Evolutionary conservation across 1,140 invertebrate species (phyloP).

Genomic region (Drosophila erecta): DNA sequence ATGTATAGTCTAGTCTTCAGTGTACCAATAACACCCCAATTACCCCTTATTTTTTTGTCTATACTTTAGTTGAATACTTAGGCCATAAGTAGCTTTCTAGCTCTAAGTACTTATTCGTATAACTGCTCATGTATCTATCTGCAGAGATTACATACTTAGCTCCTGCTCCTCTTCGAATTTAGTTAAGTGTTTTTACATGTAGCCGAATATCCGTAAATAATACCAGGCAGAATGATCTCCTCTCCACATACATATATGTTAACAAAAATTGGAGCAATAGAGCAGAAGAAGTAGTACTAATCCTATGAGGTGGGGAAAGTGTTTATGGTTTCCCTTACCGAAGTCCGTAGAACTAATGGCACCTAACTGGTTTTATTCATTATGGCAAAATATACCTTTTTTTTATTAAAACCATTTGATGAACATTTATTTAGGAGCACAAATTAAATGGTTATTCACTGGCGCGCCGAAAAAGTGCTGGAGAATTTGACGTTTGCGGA

Average conservation of each 20-base stretch:
- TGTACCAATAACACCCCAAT: conserved; percentile 46
- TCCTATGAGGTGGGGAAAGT: conserved; percentile 3
- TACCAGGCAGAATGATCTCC: conserved; percentile 6
- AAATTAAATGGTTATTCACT: background rate
- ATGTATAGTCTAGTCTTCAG: conserved; percentile 77
- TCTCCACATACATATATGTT: background rate
- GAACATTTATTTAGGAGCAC: background rate
- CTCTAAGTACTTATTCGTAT: conserved; percentile 28
- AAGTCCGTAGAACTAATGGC: conserved; percentile 50
- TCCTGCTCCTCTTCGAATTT: conserved; percentile 16
- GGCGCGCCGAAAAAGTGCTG: too few species aligned
- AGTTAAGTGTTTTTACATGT: conserved; percentile 49
- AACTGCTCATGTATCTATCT: conserved; percentile 2
- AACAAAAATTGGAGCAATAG: conserved; percentile 10
- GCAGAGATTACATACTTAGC: conserved; percentile 7
- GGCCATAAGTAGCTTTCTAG: conserved; percentile 42
- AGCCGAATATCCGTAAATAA: conserved; percentile 38
- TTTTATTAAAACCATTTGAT: conserved; percentile 25
- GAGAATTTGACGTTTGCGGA: too few species aligned
- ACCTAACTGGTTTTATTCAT: conserved; percentile 49
- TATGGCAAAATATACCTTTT: conserved; percentile 50
- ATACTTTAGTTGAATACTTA: conserved; percentile 49
- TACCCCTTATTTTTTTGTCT: conserved; percentile 31
- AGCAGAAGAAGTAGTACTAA: conserved; percentile 9
- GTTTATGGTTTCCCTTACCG: conserved; percentile 3